Evolutionary conservation across 2,797 vertebrate genomes (phyloP).

Genomic region (Cryptoprocta ferox): DNA sequence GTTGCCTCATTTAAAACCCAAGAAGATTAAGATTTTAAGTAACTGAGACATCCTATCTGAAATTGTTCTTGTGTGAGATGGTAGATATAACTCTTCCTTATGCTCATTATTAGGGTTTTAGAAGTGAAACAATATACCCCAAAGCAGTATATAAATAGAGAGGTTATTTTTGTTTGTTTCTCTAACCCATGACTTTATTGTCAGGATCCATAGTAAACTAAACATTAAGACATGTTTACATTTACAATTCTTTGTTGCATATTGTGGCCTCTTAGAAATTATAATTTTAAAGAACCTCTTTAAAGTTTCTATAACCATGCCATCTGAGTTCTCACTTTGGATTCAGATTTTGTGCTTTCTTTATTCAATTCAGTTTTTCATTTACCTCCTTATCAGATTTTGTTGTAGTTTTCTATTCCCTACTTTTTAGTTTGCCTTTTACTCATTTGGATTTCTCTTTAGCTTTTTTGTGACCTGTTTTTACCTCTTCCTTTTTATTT

Average conservation of each 20-base stretch:
- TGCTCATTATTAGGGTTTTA: neutral
- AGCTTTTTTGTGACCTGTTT: neutral
- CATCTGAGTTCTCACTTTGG: neutral
- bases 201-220: neutral
- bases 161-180: neutral
- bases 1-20: neutral
- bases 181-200: neutral
- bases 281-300: neutral
- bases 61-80: constrained; percentile 9
- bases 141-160: neutral
- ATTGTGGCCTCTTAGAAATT: neutral
- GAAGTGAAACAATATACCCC: neutral
- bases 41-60: neutral
- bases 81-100: neutral
- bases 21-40: neutral
- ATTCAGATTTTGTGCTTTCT: neutral
- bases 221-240: neutral
- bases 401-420: neutral
- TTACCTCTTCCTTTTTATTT: neutral
- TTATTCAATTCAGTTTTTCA: neutral
- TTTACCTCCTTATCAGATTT: neutral
- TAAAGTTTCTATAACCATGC: neutral
- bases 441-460: neutral
- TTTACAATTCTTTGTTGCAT: neutral
- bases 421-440: neutral